These are phyloP conservation scores for Dynastes hyllus DNA, from an alignment of 2,888 invertebrate genomes.

Conservation along the genomic window DNA sequence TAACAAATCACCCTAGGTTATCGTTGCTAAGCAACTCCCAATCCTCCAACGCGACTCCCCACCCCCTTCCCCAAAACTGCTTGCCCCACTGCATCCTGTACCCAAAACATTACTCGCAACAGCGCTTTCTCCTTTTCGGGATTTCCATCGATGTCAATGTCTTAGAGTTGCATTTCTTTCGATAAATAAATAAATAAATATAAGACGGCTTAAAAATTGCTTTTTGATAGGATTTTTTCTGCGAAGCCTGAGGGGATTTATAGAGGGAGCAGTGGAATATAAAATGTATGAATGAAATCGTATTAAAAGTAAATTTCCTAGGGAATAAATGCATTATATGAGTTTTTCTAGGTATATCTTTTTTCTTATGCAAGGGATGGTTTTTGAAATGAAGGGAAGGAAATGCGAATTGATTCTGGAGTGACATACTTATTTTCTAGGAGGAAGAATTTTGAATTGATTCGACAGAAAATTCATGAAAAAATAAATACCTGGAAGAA, in stretches of 20 bases:
- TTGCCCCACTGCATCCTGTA: slow-evolving; percentile 58
- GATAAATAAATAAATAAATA: slow-evolving; percentile 41
- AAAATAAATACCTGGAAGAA: no score
- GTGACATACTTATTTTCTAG: no score
- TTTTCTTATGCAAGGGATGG: background rate
- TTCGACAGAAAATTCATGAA: no score
- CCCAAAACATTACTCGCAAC: slow-evolving; percentile 57
- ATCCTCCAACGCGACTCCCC: slow-evolving; percentile 55
- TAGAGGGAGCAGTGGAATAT: no score
- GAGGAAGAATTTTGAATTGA: no score
- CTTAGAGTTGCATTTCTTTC: slow-evolving; percentile 39
- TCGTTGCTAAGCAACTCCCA: slow-evolving; percentile 62
- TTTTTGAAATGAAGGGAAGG: background rate
- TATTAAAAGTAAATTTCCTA: background rate
- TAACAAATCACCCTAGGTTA: slow-evolving; percentile 58
- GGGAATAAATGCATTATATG: slow-evolving; percentile 6
- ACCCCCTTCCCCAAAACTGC: slow-evolving; percentile 55
- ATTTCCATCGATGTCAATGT: slow-evolving; percentile 54
- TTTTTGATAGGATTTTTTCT: background rate
- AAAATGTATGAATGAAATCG: slow-evolving; percentile 4
- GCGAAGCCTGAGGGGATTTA: background rate
- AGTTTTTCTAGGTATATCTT: background rate
- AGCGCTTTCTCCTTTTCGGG: slow-evolving; percentile 61
- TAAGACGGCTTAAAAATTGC: slow-evolving; percentile 1
- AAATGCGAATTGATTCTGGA: no score